Evolutionary conservation across 1,140 invertebrate genomes (phyloP), one percentile per base, ranked within the genome.

Genomic region (Drosophila insularis): DNA sequence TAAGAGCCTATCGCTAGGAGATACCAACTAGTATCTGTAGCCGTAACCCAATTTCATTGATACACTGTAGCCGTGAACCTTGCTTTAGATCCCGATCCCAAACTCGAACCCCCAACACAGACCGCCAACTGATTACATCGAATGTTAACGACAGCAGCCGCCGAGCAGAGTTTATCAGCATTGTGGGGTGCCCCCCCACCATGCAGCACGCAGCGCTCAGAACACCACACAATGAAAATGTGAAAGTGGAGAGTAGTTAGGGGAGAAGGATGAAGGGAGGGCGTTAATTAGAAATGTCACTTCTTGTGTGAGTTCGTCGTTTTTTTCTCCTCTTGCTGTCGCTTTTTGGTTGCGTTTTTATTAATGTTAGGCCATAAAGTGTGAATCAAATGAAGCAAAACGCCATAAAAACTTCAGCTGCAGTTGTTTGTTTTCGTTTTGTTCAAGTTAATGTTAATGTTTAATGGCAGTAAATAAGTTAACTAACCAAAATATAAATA

Each of bases 321-420:
- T 60, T 68, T 61, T 61, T 39, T 40, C 10, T 8, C 32, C 32
- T 14, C 13, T 27, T 27, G 27, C 4, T 40, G 19, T 40, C 43
- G 35, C 66, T 70, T 70, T 74, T 78, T 65, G 71, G 58, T 67
- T 76, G 74, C 74, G 68, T 56, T 73, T 27, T 74, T 74, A 72
- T 70, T 78, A 74, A 74, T 74, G 73, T 77, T 21, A 21, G 43
- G 43, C 74, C 74, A 77, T 78, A 74, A 71, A 71, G 67, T 74
- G 43, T 50, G 43, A 50, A 50, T 50, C 43, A 50, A 50, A 50
- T 50, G 43, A 50, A 50, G 43, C 43, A 50, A 19, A 50, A 19
- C 43, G 17, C 43, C 43, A 50, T 50, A 19, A 6, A 67, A 60
- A 66, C 23, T 62, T 13, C 32, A 43, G 54, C 32, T 74, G 70